Conservation (phyloP, 2,888 invertebrate genomes). For the Helleia helle region DNA sequence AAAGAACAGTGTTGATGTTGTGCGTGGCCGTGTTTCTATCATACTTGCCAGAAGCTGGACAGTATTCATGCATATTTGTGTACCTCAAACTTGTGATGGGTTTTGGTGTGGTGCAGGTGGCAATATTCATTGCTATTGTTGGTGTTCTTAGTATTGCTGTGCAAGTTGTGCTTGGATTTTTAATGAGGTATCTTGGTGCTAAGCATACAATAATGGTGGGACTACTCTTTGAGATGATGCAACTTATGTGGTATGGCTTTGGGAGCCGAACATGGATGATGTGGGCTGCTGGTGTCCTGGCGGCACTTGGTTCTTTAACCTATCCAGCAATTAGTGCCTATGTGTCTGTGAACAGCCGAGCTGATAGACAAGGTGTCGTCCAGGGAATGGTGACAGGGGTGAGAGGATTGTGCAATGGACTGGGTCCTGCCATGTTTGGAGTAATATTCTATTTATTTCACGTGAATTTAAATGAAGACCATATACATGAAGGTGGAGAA, state of each 20-base stretch:
- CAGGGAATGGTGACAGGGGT: slow-evolving; percentile 99
- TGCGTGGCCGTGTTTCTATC: slow-evolving; percentile 98
- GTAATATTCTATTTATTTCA: slow-evolving; percentile 99
- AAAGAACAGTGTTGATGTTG: slow-evolving; percentile 95
- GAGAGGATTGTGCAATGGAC: slow-evolving; percentile 96
- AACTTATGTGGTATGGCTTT: slow-evolving; percentile 97
- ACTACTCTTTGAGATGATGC: slow-evolving; percentile 95
- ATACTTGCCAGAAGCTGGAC: slow-evolving; percentile 98
- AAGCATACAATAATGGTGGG: slow-evolving; percentile 99
- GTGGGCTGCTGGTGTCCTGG: slow-evolving; percentile 98
- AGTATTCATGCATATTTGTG: slow-evolving; percentile 99
- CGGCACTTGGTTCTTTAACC: slow-evolving; percentile 96
- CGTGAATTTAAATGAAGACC: slow-evolving; percentile 93
- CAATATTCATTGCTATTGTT: slow-evolving; percentile 97
- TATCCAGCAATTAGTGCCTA: slow-evolving; percentile 99
- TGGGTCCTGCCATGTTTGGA: slow-evolving; percentile 99
- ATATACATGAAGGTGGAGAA: slow-evolving; percentile 33
- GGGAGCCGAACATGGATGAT: slow-evolving; percentile 99
- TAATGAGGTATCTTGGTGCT: slow-evolving; percentile 90
- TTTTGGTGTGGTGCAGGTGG: slow-evolving; percentile 95
- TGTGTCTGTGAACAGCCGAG: slow-evolving; percentile 96
- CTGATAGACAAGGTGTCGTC: slow-evolving; percentile 97
- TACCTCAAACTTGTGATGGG: slow-evolving; percentile 98
- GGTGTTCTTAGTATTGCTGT: slow-evolving; percentile 97
- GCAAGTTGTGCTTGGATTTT: slow-evolving; percentile 89